Evolutionary conservation across 2,888 invertebrate genomes (phyloP), one percentile per base, ranked within the genome.

Genomic region (Oscheius sp.): DNA sequence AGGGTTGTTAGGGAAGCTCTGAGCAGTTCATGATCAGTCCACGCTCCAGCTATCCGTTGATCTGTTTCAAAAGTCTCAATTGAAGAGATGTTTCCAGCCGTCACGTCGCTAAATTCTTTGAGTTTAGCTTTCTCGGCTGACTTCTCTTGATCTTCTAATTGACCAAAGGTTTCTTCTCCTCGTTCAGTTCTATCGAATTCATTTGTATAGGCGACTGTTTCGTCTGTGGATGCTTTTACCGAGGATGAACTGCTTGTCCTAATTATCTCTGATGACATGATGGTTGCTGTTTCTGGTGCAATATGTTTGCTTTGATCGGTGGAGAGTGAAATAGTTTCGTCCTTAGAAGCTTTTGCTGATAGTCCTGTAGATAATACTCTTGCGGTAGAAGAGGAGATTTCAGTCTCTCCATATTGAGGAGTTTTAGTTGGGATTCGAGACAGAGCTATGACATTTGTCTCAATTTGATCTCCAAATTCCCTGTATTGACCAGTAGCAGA

Each of bases 1-100:
- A 32, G 14, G 5, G 54, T 54, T 4, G 33, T 20, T 8, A 59
- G 59, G 24, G 26, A 41, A 24, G 44, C 26, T n/a, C 28, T 44
- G n/a, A 26, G 44, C 8, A 30, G n/a, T 9, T 44, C 28, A n/a
- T 28, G 24, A 26, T 41, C 28, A 30, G 12, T 59, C 59, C 59
- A 59, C 6, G 26, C 17, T 22, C 24, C 17, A 9, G 44, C 20
- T 8, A 45, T 44, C 28, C 24, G 20, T 30, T 41, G 44, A 17
- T 44, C 59, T n/a, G 26, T 41, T 3, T 59, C 28, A n/a, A 59
- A 26, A 14, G 59, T 59, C 17, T 59, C 28, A 6, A 54, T 54
- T 1, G 54, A 54, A n/a, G 54, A 54, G 33, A 54, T 20, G 12
- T 54, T 32, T 2, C 54, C 54, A 4, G 54, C 17, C 24, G 17